Evolutionary conservation across 2,888 invertebrate genomes (phyloP).

Genomic region (Diadegma fenestrale): DNA sequence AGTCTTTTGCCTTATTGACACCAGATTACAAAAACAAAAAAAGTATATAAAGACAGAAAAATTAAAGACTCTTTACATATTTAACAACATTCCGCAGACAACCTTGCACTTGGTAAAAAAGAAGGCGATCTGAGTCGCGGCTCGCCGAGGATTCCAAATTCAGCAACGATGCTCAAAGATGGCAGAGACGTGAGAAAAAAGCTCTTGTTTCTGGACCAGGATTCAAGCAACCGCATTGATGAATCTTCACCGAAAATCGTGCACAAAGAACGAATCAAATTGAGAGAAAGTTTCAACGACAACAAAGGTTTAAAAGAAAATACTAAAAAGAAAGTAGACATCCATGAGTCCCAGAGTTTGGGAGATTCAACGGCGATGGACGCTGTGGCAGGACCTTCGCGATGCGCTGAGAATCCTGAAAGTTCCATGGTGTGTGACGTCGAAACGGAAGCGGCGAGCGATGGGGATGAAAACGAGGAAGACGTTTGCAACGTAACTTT

Average conservation of each 20-base stretch:
- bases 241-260: neutral
- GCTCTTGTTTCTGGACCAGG: conserved; percentile 59
- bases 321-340: neutral
- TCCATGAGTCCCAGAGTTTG: neutral
- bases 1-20: conserved; percentile 18
- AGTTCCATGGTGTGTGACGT: neutral
- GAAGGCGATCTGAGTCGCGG: conserved; percentile 6
- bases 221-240: neutral
- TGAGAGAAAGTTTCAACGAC: neutral
- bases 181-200: conserved; percentile 67
- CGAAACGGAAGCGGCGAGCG: neutral
- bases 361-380: conserved; percentile 15
- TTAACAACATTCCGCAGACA: conserved; percentile 52
- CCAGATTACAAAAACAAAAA: conserved; percentile 1
- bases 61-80: conserved; percentile 22
- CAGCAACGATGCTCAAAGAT: conserved; percentile 45
- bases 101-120: conserved; percentile 27
- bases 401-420: neutral
- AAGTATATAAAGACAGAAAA: conserved; percentile 9
- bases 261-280: neutral
- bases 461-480: conserved; percentile 66
- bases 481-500: conserved; percentile 74
- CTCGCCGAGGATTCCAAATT: conserved; percentile 20
- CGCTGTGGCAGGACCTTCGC: conserved; percentile 27
- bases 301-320: neutral